Evolutionary conservation across 53 echinoderm and acorn worm genomes (phyloP).

Genomic region (Apostichopus leukothele): DNA sequence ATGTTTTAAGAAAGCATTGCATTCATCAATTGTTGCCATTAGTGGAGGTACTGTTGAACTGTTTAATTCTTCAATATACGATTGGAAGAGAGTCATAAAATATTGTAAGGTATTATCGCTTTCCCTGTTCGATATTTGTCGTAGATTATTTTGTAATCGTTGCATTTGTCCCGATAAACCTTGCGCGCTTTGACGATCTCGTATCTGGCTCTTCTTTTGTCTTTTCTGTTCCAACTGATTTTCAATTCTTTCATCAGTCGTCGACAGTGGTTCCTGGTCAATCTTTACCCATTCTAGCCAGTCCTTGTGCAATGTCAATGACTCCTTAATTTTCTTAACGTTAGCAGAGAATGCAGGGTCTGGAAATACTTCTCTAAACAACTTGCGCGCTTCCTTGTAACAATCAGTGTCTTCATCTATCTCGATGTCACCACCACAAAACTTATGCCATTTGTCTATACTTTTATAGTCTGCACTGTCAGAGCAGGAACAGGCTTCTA

Average conservation of each 20-base stretch:
- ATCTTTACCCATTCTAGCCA: neutral
- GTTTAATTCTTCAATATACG: neutral
- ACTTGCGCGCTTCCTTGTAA: neutral
- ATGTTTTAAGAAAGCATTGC: neutral
- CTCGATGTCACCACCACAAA: too few relatives aligned
- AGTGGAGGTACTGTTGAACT: neutral
- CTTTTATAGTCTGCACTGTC: too few relatives aligned
- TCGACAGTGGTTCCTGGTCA: neutral
- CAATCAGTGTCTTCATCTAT: neutral
- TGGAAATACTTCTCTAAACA: neutral
- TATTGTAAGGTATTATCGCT: neutral
- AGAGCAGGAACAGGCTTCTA: too few relatives aligned
- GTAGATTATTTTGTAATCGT: neutral
- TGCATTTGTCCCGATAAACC: neutral
- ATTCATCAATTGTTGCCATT: neutral
- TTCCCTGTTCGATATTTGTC: neutral
- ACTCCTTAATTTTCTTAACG: neutral
- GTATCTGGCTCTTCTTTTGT: neutral
- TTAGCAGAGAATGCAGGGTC: too few relatives aligned
- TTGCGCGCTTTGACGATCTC: neutral
- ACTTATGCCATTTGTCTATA: too few relatives aligned
- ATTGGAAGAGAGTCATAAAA: constrained; percentile 1
- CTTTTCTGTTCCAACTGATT: neutral
- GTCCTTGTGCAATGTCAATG: neutral
- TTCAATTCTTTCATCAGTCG: neutral